Conservation (phyloP, 2,797 vertebrate genomes). For the Poecilia picta region DNA sequence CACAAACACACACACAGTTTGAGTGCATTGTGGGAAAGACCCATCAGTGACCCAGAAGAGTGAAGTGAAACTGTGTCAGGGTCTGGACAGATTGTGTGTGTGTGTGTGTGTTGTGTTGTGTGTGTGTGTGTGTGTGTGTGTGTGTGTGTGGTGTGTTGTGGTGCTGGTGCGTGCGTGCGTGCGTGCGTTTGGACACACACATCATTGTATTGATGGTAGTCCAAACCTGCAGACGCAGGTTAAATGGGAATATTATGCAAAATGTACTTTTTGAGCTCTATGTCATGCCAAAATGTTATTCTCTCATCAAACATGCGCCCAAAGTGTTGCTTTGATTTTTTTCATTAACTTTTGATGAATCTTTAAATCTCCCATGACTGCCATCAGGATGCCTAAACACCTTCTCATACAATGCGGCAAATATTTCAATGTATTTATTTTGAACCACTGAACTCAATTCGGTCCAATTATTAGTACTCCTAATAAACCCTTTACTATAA, state of each 20-base stretch:
- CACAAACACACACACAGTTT: background rate
- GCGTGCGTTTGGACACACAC: background rate
- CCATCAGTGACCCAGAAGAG: slow-evolving; percentile 51
- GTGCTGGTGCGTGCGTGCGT: background rate
- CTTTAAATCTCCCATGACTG: too few species aligned
- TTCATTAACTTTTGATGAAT: too few species aligned
- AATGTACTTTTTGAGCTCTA: too few species aligned
- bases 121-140: background rate
- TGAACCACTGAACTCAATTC: background rate
- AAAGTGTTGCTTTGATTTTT: too few species aligned
- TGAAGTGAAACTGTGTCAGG: background rate
- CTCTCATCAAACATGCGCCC: too few species aligned
- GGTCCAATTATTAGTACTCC: background rate
- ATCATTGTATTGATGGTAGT: background rate
- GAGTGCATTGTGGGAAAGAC: slow-evolving; percentile 47
- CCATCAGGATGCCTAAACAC: too few species aligned
- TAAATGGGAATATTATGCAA: background rate
- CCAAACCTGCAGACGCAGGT: background rate
- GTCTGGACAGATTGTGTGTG: background rate
- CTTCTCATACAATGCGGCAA: too few species aligned
- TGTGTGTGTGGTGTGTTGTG: background rate
- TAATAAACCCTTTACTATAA: background rate
- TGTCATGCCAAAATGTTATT: too few species aligned
- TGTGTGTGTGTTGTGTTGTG: background rate
- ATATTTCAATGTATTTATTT: background rate